These are phyloP conservation scores for Coracias cyanogaster DNA, from an alignment of 2,797 vertebrate species.

Conservation along the genomic window DNA sequence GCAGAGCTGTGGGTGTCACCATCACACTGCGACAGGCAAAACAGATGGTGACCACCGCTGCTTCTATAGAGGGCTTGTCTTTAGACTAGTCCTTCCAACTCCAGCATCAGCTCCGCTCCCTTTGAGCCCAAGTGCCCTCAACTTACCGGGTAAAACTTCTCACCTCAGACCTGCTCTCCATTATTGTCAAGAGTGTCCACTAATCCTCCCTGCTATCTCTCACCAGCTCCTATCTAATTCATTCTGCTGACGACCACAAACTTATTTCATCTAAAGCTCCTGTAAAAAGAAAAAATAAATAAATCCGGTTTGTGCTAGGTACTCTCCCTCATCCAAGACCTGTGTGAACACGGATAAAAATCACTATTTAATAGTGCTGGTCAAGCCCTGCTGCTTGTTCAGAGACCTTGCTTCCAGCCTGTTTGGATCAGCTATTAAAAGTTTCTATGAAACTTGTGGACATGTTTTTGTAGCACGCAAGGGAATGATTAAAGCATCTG, in stretches of 20 bases:
- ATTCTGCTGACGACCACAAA: neutral
- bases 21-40: neutral
- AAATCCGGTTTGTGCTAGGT: neutral
- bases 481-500: neutral
- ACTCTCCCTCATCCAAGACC: neutral
- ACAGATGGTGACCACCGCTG: neutral
- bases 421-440: constrained; percentile 47
- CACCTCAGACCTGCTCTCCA: neutral
- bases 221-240: constrained; percentile 7
- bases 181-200: neutral
- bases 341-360: constrained; percentile 51
- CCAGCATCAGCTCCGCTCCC: neutral
- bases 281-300: neutral
- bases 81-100: neutral
- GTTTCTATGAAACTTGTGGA: neutral
- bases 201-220: constrained; percentile 19
- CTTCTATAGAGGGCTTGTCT: neutral
- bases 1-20: neutral
- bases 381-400: constrained; percentile 56
- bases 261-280: constrained; percentile 26
- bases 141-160: neutral
- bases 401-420: neutral
- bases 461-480: neutral
- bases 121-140: neutral
- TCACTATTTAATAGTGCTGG: constrained; percentile 46